Evolutionary conservation across 2,888 invertebrate species (phyloP).

Genomic region (Ormyrus pomaceus): DNA sequence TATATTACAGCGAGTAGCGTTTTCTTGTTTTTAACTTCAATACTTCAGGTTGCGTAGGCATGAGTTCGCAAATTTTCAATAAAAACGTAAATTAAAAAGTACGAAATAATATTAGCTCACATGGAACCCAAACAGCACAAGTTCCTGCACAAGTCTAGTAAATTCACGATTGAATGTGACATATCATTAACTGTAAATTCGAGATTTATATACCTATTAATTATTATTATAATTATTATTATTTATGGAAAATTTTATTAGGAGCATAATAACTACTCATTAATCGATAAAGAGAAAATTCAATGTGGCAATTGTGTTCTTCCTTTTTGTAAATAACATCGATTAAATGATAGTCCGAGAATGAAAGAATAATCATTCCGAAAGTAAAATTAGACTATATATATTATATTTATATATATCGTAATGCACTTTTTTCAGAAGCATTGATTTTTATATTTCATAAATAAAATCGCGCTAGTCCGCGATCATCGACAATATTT

Average conservation of each 20-base stretch:
- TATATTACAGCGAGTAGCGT: conserved; percentile 5
- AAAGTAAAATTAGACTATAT: conserved; percentile 52
- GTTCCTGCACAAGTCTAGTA: conserved; percentile 52
- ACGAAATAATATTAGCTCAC: conserved; percentile 31
- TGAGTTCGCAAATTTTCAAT: conserved; percentile 17
- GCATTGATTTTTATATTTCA: conserved; percentile 56
- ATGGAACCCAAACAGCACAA: conserved; percentile 50
- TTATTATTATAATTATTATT: conserved; percentile 53
- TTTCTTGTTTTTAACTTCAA: background rate
- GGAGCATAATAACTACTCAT: conserved; percentile 42
- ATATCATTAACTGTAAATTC: conserved; percentile 59
- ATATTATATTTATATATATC: conserved; percentile 52
- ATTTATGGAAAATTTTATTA: conserved; percentile 48
- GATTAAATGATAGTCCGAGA: conserved; percentile 46
- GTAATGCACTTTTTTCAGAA: conserved; percentile 53
- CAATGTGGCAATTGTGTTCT: conserved; percentile 54
- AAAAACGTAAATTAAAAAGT: conserved; percentile 17
- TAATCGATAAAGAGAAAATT: conserved; percentile 39
- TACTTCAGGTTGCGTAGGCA: conserved; percentile 5
- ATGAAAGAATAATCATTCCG: conserved; percentile 53
- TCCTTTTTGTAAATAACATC: conserved; percentile 55
- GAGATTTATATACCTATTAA: conserved; percentile 57
- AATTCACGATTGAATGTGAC: conserved; percentile 55
- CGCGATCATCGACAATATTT: conserved; percentile 54
- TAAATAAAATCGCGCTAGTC: conserved; percentile 48